Base-by-base conservation (phyloP, 2,888 invertebrate genomes). In the Hyppa rectilinea region DNA sequence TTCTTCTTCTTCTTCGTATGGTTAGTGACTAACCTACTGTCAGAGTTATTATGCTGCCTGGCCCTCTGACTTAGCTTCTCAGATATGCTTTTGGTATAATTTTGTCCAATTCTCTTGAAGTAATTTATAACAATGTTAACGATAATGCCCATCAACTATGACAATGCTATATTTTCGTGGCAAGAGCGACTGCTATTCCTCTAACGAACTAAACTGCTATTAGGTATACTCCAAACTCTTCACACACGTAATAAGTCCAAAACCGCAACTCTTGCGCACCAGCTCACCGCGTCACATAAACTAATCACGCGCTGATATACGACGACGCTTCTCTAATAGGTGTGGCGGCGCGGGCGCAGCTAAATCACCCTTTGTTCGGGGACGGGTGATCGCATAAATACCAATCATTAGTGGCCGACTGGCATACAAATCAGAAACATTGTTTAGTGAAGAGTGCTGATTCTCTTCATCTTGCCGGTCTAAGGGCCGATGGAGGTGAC, bases 271-370 rank as follows among this genome's bases (percentile, higher is more conserved):
- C 78, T 78, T 52, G 75, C 73, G 80, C 79, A 78, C 73, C 80
- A 82, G 79, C 84, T 83, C 78, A 73, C 74, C 74, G 59, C 77
- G 89, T 89, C 91, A 83, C 92, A 90, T 92, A 92, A 92, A 92
- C 91, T 92, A 89, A 93, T 93, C 92, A 89, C 76, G 55, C 52
- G 72, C 63, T 91, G 92, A 93, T 87, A 87, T 86, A 93, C 78
- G 88, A 67, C 82, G 90, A 90, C 91, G 86, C 80, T 70, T 66
- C 83, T 65, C 88, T 89, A 87, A 90, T 88, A 85, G 86, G 82
- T 82, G 86, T 61, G 68, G 84, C 69, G 76, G 78, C 65, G 78
- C 81, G 10, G 58, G 78, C 77, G 66, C 71, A 80, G 62, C 87
- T 67, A 83, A 90, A 91, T 87, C 87, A 86, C 87, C 88, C 88